A percentile compares a stretch with the other conserved stretches of the same genome.
Conservation (phyloP, 2,888 invertebrate genomes). For the Diaprepes abbreviatus region DNA sequence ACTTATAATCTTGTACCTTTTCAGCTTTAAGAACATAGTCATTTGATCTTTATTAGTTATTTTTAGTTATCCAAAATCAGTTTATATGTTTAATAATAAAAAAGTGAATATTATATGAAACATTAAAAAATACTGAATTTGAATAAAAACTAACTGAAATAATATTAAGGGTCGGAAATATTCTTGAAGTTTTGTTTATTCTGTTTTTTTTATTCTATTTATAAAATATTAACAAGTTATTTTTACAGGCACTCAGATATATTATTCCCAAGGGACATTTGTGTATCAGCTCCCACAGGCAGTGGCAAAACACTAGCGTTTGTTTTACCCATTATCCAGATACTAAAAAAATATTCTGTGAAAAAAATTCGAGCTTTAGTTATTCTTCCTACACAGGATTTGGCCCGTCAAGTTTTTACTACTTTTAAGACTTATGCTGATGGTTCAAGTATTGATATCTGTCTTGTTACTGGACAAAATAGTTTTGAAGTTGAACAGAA, state of each 20-base stretch:
- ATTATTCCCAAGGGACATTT: slow-evolving; percentile 88
- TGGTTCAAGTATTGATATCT: slow-evolving; percentile 78
- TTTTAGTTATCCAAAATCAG: no score
- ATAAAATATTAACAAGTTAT: no score
- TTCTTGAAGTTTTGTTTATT: no score
- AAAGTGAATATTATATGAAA: no score
- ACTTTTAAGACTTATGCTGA: slow-evolving; percentile 82
- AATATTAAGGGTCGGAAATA: no score
- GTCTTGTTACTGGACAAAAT: slow-evolving; percentile 78
- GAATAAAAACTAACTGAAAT: no score
- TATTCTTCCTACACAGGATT: slow-evolving; percentile 93
- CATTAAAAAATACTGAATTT: no score
- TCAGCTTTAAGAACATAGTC: no score
- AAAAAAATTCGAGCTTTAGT: slow-evolving; percentile 83
- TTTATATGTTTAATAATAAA: no score
- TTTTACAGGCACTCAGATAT: slow-evolving; percentile 68
- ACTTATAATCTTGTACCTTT: no score
- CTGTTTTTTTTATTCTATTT: no score
- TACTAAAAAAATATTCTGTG: slow-evolving; percentile 61
- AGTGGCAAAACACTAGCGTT: slow-evolving; percentile 97
- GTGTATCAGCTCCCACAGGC: slow-evolving; percentile 97
- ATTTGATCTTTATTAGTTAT: no score
- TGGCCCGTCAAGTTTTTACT: slow-evolving; percentile 90
- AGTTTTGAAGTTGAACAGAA: slow-evolving; percentile 78
- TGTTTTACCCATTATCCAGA: slow-evolving; percentile 91